Evolutionary conservation across 2,888 invertebrate genomes (phyloP), one percentile per base, ranked within the genome.

Genomic region (Netelia melanura): DNA sequence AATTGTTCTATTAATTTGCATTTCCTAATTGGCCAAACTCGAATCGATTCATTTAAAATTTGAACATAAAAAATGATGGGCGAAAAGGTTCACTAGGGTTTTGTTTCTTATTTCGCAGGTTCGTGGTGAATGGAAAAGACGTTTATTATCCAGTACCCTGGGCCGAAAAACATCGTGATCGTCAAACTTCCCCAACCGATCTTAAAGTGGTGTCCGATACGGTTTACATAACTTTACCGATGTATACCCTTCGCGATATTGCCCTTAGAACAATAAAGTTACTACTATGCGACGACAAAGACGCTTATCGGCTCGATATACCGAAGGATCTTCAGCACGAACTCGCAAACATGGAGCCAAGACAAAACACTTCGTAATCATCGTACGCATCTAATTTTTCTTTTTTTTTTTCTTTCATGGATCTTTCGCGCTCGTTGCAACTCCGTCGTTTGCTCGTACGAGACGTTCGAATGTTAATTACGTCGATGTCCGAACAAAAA

Each of bases 131-230:
- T 38, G 90, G 91, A n/a, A 86, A 84, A 80, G 87, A 90, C 25
- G 92, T 93, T 56, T 93, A 89, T 89, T 91, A 90, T 75, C 93
- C 93, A 48, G 86, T 88, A 71, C 87, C 90, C 3, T 89, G 90
- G 89, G 87, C 84, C 81, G 86, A 77, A 71, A 88, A 85, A 62
- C 89, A 88, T 78, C 87, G 81, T n/a, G 87, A 85, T 2, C 68
- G 86, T 44, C 80, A 71, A 11, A 77, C 38, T 11, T 80, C 82
- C 52, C 83, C 88, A 62, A 44, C 87, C n/a, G 89, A 88, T 0
- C 54, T 62, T 43, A 84, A 84, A 58, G 83, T 88, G 80, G 81
- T 87, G 52, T 88, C 92, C 80, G 88, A 86, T 54, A 30, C 72
- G 43, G 91, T 91, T 52, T 81, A 81, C 77, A 93, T 93, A 81